Conservation (phyloP, 2,113 vertebrate species). For the human region DNA sequence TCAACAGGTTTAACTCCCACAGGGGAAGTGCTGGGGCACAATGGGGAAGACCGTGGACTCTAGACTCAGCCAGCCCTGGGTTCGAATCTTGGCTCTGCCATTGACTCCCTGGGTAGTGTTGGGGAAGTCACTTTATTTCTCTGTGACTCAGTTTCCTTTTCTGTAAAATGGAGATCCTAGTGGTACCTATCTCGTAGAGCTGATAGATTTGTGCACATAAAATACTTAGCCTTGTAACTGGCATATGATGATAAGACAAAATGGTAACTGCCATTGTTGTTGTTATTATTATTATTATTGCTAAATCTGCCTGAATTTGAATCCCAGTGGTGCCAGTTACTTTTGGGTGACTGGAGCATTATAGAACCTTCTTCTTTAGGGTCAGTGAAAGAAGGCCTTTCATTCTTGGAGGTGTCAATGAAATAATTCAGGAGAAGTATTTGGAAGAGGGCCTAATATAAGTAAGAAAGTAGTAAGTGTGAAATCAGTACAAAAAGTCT, state of each 20-base stretch:
- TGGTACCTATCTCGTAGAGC: background rate
- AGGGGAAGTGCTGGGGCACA: background rate
- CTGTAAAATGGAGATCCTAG: background rate
- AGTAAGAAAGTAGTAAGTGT: background rate
- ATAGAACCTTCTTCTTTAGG: background rate
- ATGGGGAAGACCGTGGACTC: background rate
- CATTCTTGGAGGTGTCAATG: background rate
- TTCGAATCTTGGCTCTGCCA: background rate
- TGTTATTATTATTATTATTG: background rate
- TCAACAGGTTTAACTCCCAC: background rate
- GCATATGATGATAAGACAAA: background rate
- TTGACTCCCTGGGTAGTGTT: background rate
- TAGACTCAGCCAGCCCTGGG: background rate
- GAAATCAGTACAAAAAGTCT: background rate
- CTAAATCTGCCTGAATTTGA: background rate
- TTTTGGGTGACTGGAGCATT: background rate
- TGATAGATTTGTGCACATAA: background rate
- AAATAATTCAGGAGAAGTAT: background rate
- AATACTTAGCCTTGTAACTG: background rate
- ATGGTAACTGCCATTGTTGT: background rate
- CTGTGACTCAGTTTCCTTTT: background rate
- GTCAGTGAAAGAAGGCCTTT: too few relatives aligned
- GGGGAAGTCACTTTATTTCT: background rate
- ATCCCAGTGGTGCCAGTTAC: too few relatives aligned
- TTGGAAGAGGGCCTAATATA: too few relatives aligned